Conservation (phyloP, 1,140 invertebrate species). For the Drosophila grimshawi region DNA sequence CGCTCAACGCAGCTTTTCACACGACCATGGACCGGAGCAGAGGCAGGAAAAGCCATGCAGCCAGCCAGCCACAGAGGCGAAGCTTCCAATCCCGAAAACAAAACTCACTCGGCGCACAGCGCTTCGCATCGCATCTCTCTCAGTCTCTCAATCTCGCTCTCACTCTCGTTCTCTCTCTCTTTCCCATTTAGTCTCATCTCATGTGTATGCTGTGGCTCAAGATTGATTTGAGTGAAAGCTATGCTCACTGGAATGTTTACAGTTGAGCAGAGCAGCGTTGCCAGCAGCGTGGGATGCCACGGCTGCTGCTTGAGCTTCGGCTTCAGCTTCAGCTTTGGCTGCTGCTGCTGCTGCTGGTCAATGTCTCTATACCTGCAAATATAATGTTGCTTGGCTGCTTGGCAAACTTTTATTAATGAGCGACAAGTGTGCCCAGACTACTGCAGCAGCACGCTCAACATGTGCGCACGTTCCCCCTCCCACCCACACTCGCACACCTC, state of each 20-base stretch:
- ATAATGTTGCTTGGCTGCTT: conserved; percentile 60
- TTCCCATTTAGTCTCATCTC: neutral
- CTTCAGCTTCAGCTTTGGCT: neutral
- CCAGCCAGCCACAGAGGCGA: conserved; percentile 45
- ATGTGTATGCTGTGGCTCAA: conserved; percentile 41
- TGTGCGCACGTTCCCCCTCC: conserved; percentile 40
- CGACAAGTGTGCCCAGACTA: conserved; percentile 68
- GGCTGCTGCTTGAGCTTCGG: conserved; percentile 14
- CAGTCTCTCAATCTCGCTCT: neutral
- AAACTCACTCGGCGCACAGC: conserved; percentile 9
- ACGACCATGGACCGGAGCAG: conserved; percentile 78
- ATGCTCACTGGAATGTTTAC: conserved; percentile 72
- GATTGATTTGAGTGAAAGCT: conserved; percentile 69
- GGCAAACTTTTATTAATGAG: conserved; percentile 74
- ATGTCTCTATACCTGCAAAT: conserved; percentile 81
- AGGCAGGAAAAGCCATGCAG: conserved; percentile 49
- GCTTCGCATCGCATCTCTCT: neutral
- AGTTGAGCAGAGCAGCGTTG: conserved; percentile 61
- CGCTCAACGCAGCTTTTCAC: conserved; percentile 82
- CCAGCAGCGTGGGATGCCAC: conserved; percentile 54
- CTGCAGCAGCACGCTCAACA: conserved; percentile 53
- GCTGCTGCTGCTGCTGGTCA: conserved; percentile 56
- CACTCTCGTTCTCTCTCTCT: conserved; percentile 2
- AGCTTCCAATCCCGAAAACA: conserved; percentile 37
- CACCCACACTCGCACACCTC: neutral